Evolutionary conservation across 1,140 invertebrate genomes (phyloP).

Genomic region (Trigoniulus corallinus): DNA sequence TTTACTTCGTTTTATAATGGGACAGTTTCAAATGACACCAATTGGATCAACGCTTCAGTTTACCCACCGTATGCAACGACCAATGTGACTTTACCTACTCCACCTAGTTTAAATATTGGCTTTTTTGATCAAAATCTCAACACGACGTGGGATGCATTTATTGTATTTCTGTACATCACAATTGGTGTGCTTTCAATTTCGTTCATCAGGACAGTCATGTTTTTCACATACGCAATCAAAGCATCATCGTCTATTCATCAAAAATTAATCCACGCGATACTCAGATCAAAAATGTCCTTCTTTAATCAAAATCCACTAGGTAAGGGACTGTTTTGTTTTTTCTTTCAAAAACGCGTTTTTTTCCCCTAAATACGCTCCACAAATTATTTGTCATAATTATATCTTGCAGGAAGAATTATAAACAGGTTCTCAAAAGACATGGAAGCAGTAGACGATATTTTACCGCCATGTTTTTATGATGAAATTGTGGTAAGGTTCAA

Average conservation of each 20-base stretch:
- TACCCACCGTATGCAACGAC: too few relatives aligned
- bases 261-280: background rate
- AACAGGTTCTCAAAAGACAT: constrained; percentile 63
- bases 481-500: constrained; percentile 5
- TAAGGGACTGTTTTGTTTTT: too few relatives aligned
- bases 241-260: background rate
- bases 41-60: too few relatives aligned
- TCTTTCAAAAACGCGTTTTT: too few relatives aligned
- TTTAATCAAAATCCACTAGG: constrained; percentile 6
- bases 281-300: background rate
- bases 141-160: background rate
- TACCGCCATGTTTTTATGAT: constrained; percentile 4
- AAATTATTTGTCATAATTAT: too few relatives aligned
- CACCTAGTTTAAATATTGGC: background rate
- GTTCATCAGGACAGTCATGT: constrained; percentile 1
- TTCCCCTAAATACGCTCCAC: too few relatives aligned
- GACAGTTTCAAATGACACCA: too few relatives aligned
- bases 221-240: background rate
- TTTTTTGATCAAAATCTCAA: background rate
- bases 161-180: background rate
- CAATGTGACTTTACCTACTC: too few relatives aligned
- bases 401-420: constrained; percentile 48
- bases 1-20: too few relatives aligned
- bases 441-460: constrained; percentile 2
- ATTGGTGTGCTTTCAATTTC: background rate